A percentile compares a stretch with the other conserved stretches of the same genome.
These are phyloP conservation scores for Sinelater perroti DNA, from an alignment of 2,888 invertebrate genomes.

Conservation along the genomic window DNA sequence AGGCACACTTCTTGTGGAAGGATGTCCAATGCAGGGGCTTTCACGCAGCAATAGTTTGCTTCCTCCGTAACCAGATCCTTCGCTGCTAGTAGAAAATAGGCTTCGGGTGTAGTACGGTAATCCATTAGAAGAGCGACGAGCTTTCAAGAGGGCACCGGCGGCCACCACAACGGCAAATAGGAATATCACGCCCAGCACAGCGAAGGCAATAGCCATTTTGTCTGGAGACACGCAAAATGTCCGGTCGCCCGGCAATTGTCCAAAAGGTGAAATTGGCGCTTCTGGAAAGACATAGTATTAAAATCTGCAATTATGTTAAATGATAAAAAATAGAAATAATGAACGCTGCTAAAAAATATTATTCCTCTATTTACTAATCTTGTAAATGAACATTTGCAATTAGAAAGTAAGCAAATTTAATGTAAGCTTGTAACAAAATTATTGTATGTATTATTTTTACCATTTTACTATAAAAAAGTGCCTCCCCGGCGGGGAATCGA, in stretches of 20 bases:
- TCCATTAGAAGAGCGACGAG: slow-evolving; percentile 64
- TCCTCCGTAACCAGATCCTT: slow-evolving; percentile 68
- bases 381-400: no score
- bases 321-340: slow-evolving; percentile 18
- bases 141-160: slow-evolving; percentile 71
- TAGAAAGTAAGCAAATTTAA: no score
- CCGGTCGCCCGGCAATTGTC: slow-evolving; percentile 65
- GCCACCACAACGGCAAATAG: slow-evolving; percentile 76
- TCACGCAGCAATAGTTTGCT: slow-evolving; percentile 69
- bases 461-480: slow-evolving; percentile 1
- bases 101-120: slow-evolving; percentile 70
- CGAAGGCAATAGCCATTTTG: slow-evolving; percentile 79
- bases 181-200: slow-evolving; percentile 76
- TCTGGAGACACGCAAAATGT: slow-evolving; percentile 79
- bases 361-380: no score
- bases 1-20: slow-evolving; percentile 37
- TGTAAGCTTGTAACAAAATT: no score
- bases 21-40: slow-evolving; percentile 68
- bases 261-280: slow-evolving; percentile 43
- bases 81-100: slow-evolving; percentile 68
- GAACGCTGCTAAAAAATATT: no score
- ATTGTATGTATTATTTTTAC: no score
- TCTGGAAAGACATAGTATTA: not conserved
- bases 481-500: slow-evolving; percentile 22
- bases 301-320: no score